Conservation (phyloP, 2,888 invertebrate genomes). For the Eilema sororculum region DNA sequence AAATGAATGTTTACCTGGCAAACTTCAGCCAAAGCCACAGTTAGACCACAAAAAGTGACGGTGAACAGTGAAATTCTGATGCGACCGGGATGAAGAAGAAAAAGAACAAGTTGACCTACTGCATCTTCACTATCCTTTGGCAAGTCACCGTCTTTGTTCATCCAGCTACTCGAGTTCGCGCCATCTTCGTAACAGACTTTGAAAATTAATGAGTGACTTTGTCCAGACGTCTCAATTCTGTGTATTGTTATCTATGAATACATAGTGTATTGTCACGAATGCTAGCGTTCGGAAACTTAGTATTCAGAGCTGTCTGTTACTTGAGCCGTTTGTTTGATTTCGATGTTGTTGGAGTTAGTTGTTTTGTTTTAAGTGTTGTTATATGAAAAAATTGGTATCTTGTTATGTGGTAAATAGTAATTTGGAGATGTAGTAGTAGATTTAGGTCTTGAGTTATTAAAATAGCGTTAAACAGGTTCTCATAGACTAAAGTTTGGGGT, state of each 20-base stretch:
- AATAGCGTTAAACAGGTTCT: no score
- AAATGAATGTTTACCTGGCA: no score
- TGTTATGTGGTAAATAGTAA: not conserved
- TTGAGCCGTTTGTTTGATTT: conserved; percentile 46
- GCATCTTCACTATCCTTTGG: conserved; percentile 28
- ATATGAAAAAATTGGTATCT: not conserved
- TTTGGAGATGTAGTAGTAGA: no score
- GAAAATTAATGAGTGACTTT: conserved; percentile 80
- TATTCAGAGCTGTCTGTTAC: conserved; percentile 49
- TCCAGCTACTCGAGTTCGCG: conserved; percentile 66
- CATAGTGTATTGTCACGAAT: conserved; percentile 52
- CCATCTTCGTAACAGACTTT: conserved; percentile 67
- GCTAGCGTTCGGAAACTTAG: conserved; percentile 52
- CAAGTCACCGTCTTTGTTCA: conserved; percentile 47
- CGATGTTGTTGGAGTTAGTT: conserved; percentile 44
- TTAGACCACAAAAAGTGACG: no score
- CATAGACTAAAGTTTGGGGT: no score
- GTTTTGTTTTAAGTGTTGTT: conserved; percentile 29
- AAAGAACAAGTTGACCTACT: conserved; percentile 35
- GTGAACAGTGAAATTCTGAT: no score
- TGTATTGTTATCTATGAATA: conserved; percentile 64
- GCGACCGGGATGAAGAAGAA: no score
- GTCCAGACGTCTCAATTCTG: conserved; percentile 72
- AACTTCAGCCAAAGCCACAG: no score
- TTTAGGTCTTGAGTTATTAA: no score